Evolutionary conservation across 1,140 invertebrate genomes (phyloP), one percentile per base, ranked within the genome.

Genomic region (Aleiodes sp.): DNA sequence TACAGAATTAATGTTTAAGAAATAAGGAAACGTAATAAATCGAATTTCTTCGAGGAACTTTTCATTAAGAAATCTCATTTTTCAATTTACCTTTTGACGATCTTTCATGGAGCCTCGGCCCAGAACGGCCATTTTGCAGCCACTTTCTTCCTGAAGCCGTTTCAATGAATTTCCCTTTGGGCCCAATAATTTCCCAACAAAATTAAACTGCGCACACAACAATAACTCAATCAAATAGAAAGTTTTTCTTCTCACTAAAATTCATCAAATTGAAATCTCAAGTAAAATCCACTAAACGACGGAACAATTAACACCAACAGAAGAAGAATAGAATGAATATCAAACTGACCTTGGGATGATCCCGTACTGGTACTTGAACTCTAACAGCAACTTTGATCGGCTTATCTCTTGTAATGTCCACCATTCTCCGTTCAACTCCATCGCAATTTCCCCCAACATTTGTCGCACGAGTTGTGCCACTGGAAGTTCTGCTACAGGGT

Each of bases 131-230:
- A 97, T 96, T 85, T 96, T 96, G 73, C 94, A 96, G 89, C 95
- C 94, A 19, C 94, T 96, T 78, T 96, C 93, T 84, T 97, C 95
- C 84, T 97, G 95, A 10, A 97, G 87, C 62, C 94, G 88, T 82
- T 96, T 96, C 81, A 97, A 87, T 1, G 95, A 96, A 81, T 94
- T 94, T 52, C 95, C 95, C 84, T 96, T 96, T 21, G 95, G 96
- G 6, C 96, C 96, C 72, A 97, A 85, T 35, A 97, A 87, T 85
- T 96, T 96, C 10, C 95, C 95, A 70, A 97, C 94, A 87, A 97
- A 97, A 87, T 97, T 97, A 83, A 96, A 96, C 94, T 95, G 85
- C 2, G 86, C 41, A 65, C 28, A 68, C 31, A 65, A 62, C n/a
- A 66, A 60, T 66, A 60, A 66, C 35, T 59, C 24, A 65, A 46